Evolutionary conservation across 2,113 vertebrate species (phyloP).

Genomic region (Geococcyx californianus): DNA sequence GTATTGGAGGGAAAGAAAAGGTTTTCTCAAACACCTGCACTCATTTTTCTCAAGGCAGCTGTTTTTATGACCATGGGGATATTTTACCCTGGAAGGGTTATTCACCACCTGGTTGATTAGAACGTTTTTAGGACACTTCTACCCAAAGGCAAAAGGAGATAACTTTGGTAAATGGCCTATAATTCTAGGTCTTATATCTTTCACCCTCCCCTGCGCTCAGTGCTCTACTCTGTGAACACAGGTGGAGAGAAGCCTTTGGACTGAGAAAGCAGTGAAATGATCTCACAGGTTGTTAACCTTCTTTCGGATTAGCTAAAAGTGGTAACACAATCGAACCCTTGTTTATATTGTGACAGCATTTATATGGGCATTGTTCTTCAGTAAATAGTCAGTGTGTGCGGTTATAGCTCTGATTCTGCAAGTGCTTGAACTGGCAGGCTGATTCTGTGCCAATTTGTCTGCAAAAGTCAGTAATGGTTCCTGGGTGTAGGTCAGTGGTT

Average conservation of each 20-base stretch:
- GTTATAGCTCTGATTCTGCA: neutral
- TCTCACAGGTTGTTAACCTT: neutral
- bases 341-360: neutral
- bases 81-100: constrained; percentile 27
- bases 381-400: neutral
- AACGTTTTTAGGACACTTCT: constrained; percentile 25
- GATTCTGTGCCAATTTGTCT: neutral
- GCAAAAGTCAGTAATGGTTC: neutral
- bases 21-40: neutral
- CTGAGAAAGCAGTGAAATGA: neutral
- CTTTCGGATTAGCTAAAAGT: constrained; percentile 1
- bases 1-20: neutral
- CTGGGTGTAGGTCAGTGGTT: neutral
- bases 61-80: neutral
- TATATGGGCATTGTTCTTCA: neutral
- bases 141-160: constrained; percentile 44
- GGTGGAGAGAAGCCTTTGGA: neutral
- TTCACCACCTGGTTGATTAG: constrained; percentile 64
- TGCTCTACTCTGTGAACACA: neutral
- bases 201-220: constrained; percentile 4
- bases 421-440: neutral
- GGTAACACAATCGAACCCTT: neutral
- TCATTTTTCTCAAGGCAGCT: neutral
- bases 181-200: constrained; percentile 67
- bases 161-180: constrained; percentile 48